Base-by-base conservation (phyloP, 2,888 invertebrate species). In the Stenchaetothrips biformis region DNA sequence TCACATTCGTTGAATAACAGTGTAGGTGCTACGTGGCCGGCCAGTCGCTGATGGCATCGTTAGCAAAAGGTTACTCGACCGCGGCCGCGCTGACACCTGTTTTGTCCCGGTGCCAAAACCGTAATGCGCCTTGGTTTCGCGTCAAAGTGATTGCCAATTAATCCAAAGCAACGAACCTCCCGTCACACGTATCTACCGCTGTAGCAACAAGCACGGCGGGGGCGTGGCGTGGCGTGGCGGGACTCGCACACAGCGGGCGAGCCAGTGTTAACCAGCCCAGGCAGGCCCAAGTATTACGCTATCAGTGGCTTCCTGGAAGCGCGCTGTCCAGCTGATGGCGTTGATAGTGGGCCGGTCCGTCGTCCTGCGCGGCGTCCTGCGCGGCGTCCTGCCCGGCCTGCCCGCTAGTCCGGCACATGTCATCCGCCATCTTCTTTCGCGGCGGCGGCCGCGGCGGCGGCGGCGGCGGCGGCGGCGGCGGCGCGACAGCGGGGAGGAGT, bases 101-200 rank as follows among this genome's bases (percentile, higher is more conserved):
- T 37, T 37, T 37, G 37, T 37, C 37, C 6, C 53, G 53, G 13
- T 53, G 53, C 53, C 53, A 53, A 53, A 53, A 9, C 53, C 16
- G 53, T 53, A 53, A 53, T 53, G 53, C 53, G 13, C 53, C 2
- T 37, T 37, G 16, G 3, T 53, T 53, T 53, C 53, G 16, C 53
- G 18, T 62, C 62, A n/a, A n/a, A n/a, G 62, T 62, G 62, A 62
- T 62, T 62, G 62, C 62, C 62, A 62, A 62, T 62, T 62, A 62
- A 62, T 62, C 53, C 16, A 2, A 7, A 16, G 53, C 53, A 16
- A 16, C 13, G 16, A 9, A 53, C 16, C 13, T 16, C 9, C 13
- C 9, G 53, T 53, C 53, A 53, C 62, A 62, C 16, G 62, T 37
- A 37, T 37, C 37, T 37, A 4, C 37, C 37, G 37, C 37, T 37